Evolutionary conservation across 2,888 invertebrate species (phyloP).

Genomic region (Spodoptera exigua): DNA sequence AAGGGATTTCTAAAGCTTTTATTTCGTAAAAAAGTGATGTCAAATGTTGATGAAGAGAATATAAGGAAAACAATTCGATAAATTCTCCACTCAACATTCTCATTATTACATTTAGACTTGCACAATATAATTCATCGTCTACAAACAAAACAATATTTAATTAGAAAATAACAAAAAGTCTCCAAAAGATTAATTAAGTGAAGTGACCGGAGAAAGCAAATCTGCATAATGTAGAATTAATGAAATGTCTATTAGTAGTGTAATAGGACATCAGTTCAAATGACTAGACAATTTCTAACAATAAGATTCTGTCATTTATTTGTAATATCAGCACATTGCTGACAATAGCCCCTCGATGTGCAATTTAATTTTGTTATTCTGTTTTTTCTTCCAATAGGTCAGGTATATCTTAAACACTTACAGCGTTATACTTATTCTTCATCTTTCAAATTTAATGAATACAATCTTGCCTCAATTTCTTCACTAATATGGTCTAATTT

Average conservation of each 20-base stretch:
- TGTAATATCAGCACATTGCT: conserved; percentile 23
- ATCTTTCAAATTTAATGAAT: no score
- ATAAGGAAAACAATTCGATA: not conserved
- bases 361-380: not conserved
- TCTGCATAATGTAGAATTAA: conserved; percentile 55
- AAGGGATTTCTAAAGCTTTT: not conserved
- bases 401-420: no score
- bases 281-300: conserved; percentile 51
- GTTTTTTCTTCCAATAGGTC: no score
- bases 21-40: no score
- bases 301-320: conserved; percentile 40
- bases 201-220: conserved; percentile 59
- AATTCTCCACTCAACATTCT: not conserved
- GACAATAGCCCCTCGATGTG: conserved; percentile 6
- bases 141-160: conserved; percentile 23
- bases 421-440: not conserved
- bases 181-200: conserved; percentile 35
- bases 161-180: conserved; percentile 17
- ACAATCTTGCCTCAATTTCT: no score
- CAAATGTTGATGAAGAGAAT: not conserved
- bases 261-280: conserved; percentile 53
- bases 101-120: not conserved
- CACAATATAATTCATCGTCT: conserved; percentile 3
- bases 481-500: no score
- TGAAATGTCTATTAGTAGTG: conserved; percentile 54